A percentile compares a stretch with the other conserved stretches of the same genome.
These are phyloP conservation scores for Apistogramma diplotaenia DNA, from an alignment of 2,113 vertebrate genomes.

Conservation along the genomic window DNA sequence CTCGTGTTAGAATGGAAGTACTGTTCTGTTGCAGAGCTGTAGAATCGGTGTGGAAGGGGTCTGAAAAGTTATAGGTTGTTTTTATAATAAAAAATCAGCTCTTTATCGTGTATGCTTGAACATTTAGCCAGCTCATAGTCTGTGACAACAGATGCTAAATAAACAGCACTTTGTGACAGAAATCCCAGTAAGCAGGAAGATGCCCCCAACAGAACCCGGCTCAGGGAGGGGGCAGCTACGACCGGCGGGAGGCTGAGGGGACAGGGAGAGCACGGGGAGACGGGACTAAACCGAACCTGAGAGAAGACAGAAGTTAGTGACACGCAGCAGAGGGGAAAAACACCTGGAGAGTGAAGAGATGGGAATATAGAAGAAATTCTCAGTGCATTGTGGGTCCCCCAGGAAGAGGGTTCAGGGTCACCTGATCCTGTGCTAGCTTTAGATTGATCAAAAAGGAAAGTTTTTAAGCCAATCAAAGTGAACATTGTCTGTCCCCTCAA, in stretches of 20 bases:
- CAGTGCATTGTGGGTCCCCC: background rate
- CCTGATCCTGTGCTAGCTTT: background rate
- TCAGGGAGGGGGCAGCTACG: background rate
- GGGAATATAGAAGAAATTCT: background rate
- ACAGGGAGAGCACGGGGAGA: too few species aligned
- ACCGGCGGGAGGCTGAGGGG: too few species aligned
- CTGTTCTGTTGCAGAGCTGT: too few species aligned
- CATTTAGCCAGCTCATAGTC: background rate
- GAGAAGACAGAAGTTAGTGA: background rate
- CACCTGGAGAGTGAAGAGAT: background rate
- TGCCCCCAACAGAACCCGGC: background rate
- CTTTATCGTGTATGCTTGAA: background rate
- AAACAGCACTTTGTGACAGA: background rate
- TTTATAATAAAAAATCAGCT: background rate
- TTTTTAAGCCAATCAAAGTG: background rate
- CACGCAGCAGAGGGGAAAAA: background rate
- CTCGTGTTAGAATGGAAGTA: too few species aligned
- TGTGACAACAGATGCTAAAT: fast-evolving
- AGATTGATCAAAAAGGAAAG: background rate
- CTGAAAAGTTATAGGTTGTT: background rate
- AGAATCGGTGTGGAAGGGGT: too few species aligned
- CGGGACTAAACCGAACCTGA: too few species aligned
- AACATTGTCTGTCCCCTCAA: background rate
- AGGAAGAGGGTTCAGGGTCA: background rate
- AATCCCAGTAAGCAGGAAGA: too few species aligned